phyloP scores from a whole-genome alignment of 2,888 invertebrate species.

The Heliothis peltigera region DNA sequence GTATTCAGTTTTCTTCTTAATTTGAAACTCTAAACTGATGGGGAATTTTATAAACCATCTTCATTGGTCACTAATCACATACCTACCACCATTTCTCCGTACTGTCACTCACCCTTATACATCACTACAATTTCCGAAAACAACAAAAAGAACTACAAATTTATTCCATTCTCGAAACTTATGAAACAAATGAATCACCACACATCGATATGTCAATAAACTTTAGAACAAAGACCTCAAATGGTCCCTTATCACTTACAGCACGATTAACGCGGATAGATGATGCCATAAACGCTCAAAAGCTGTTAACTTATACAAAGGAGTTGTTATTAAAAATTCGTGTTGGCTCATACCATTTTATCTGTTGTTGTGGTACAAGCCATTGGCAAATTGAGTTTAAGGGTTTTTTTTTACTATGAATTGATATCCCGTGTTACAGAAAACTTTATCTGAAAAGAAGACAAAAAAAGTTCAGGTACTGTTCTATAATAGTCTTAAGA shows the following conservation, averaged over 20 bases:
- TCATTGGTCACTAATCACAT: too few relatives aligned
- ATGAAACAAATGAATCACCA: slow-evolving; percentile 56
- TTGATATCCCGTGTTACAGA: too few relatives aligned
- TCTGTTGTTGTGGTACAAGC: slow-evolving; percentile 63
- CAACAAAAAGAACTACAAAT: slow-evolving; percentile 12
- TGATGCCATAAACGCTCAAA: slow-evolving; percentile 73
- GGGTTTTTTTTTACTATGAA: too few relatives aligned
- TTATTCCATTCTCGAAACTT: slow-evolving; percentile 42
- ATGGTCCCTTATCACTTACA: slow-evolving; percentile 75
- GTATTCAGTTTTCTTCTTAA: too few relatives aligned
- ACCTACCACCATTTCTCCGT: background rate
- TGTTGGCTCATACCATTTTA: slow-evolving; percentile 77
- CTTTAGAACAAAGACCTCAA: slow-evolving; percentile 71
- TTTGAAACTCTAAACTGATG: too few relatives aligned
- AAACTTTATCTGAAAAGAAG: too few relatives aligned
- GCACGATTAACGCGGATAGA: slow-evolving; percentile 63
- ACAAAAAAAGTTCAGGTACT: too few relatives aligned
- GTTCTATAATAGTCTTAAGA: too few relatives aligned
- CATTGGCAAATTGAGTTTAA: too few relatives aligned
- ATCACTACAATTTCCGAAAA: slow-evolving; percentile 6
- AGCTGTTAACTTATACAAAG: slow-evolving; percentile 77
- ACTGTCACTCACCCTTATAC: background rate
- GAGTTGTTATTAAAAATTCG: slow-evolving; percentile 80
- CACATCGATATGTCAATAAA: slow-evolving; percentile 72
- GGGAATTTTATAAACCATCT: too few relatives aligned